Base-by-base conservation (phyloP, 2,888 invertebrate species). In the Amphipoea oculea region DNA sequence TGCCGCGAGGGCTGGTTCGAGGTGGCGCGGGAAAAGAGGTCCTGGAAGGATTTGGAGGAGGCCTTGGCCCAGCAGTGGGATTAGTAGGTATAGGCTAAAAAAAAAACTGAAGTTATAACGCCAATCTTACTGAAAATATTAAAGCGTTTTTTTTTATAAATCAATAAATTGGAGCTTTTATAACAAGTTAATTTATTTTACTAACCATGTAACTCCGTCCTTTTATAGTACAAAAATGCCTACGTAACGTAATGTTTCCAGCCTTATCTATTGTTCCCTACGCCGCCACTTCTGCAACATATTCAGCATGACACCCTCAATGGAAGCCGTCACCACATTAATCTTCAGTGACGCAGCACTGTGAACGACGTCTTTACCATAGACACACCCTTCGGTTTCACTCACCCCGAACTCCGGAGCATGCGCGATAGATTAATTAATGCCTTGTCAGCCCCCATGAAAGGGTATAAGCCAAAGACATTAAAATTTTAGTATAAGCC, bases 391-490 rank as follows among this genome's bases (percentile, higher is more conserved):
- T 76, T 51, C 40, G 42, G 23, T 20, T 74, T 76, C 42, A 60
- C 73, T 71, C 42, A 42, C 54, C 42, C 29, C 9, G 36, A 29
- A 48, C 23, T 29, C 23, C 14, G 60, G 60, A 62, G 77, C 76
- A 82, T 76, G 66, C 76, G 76, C 80, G 11, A 45, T 71, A 73
- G 48, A 75, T 84, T 76, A 86, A 82, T 84, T 77, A 82, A 65
- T 36, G 63, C 65, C 73, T 48, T 84, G 75, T 84, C 84, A 76
- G 70, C 57, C 20, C 29, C 48, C 36, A n/a, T 36, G 57, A 51
- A 68, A 66, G 68, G 68, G 66, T 73, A 48, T 76, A 76, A 84
- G 76, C 57, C 78, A n/a, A n/a, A n/a, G n/a, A n/a, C n/a, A n/a
- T n/a, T n/a, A n/a, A n/a, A n/a, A n/a, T n/a, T n/a, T n/a, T n/a